Evolutionary conservation across 2,888 invertebrate genomes (phyloP), one percentile per base, ranked within the genome.

Genomic region (Escarpia spicata): DNA sequence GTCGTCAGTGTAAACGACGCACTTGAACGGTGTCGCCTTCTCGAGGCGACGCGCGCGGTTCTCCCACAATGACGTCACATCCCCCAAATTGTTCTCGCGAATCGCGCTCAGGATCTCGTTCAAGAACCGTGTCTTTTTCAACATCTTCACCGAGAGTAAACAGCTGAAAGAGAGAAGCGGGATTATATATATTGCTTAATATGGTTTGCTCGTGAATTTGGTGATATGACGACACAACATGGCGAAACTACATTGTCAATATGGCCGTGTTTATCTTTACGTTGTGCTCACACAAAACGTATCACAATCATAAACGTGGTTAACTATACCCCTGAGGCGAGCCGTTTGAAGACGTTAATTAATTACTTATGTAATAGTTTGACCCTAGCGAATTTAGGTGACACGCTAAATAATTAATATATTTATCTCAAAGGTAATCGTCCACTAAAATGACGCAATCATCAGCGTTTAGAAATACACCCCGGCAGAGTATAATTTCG

Each of bases 61-160:
- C 92, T 93, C 93, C 19, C 92, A 58, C 26, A 92, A 90, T 45
- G 90, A 43, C 91, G 19, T 91, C 31, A 93, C 93, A 1, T 91
- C 93, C 4, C 31, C 37, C 15, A 93, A 19, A n/a, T 91, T 37
- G 92, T 93, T 93, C 37, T 93, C 90, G 19, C 92, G 75, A 75
- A 93, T 92, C 43, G 91, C 92, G 37, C 31, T 91, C 45, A 92
- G 15, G 91, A 93, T 44, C 43, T 93, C 92, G 43, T 90, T 91
- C 19, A 92, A 44, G 75, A 43, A 58, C 10, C 89, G 75, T 37
- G 89, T 45, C n/a, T 93, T 93, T 93, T 92, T 92, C 31, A 92
- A 92, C 93, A 93, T 93, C 75, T 75, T 26, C 75, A 19, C 75
- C 26, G n/a, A n/a, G 4, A 26, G 75, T 19, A 26, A 75, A 26